A percentile compares a stretch with the other conserved stretches of the same genome.
These are phyloP conservation scores for Volucella bombylans DNA, from an alignment of 2,888 invertebrate species.

Conservation along the genomic window DNA sequence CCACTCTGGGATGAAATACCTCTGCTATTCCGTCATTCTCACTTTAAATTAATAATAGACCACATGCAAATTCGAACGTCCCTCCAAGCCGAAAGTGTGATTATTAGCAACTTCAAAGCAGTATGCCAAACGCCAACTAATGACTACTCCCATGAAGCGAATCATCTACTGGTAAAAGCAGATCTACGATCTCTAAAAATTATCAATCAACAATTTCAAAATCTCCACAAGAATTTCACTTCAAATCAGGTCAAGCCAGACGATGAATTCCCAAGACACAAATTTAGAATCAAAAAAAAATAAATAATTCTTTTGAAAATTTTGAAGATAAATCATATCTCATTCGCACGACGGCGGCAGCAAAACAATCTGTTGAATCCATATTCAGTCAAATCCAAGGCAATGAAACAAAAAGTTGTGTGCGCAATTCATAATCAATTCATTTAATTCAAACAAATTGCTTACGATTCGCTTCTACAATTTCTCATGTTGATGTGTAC, in stretches of 20 bases:
- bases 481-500: conserved; percentile 68
- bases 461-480: conserved; percentile 64
- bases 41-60: no score
- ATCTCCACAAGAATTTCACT: conserved; percentile 3
- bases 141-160: conserved; percentile 2
- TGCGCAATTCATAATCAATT: conserved; percentile 67
- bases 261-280: conserved; percentile 57
- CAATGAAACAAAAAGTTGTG: conserved; percentile 48
- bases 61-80: conserved; percentile 21
- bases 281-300: conserved; percentile 22
- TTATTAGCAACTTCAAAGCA: conserved; percentile 39
- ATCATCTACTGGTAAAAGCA: conserved; percentile 1
- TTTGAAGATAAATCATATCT: conserved; percentile 60
- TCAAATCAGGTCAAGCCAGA: conserved; percentile 63
- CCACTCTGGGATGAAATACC: no score
- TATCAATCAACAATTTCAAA: conserved; percentile 25
- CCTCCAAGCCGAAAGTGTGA: conserved; percentile 6
- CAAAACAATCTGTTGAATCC: conserved; percentile 25
- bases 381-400: conserved; percentile 9
- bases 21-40: no score
- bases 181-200: conserved; percentile 8
- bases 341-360: conserved; percentile 31
- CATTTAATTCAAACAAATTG: conserved; percentile 71
- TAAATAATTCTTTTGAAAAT: conserved; percentile 36
- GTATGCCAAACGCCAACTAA: conserved; percentile 20